A percentile compares a stretch with the other conserved stretches of the same genome.
phyloP scores from a whole-genome alignment of 2,113 vertebrate species.

The Sula dactylatra region DNA sequence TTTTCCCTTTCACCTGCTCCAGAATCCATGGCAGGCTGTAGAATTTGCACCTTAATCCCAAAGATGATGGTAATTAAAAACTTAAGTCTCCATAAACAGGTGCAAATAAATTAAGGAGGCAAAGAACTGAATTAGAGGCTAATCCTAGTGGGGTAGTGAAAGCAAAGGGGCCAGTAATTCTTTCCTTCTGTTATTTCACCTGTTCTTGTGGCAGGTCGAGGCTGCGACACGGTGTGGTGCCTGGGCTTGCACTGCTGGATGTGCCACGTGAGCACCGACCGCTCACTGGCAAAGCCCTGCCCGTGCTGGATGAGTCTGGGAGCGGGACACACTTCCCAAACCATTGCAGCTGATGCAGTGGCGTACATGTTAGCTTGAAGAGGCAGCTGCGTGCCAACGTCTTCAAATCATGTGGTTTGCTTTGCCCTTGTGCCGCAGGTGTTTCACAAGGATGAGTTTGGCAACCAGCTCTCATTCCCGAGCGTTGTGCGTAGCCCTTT shows the following conservation, averaged over 20 bases:
- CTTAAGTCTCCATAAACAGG: constrained; percentile 31
- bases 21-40: background rate
- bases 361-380: background rate
- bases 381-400: background rate
- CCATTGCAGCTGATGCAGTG: background rate
- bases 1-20: background rate
- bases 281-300: background rate
- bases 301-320: accelerated
- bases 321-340: background rate
- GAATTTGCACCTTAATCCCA: constrained; percentile 37
- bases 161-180: constrained; percentile 1
- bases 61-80: constrained; percentile 49
- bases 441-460: background rate
- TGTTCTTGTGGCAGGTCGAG: background rate
- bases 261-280: background rate
- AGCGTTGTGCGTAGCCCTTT: background rate
- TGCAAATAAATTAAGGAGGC: constrained; percentile 42
- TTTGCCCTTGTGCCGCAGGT: background rate
- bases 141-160: constrained; percentile 31
- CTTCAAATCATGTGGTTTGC: background rate
- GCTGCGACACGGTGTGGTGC: background rate
- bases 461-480: background rate
- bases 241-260: background rate
- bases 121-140: constrained; percentile 35
- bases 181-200: constrained; percentile 38